phyloP scores from a whole-genome alignment of 2,888 invertebrate genomes.

The Dexiosoma caninum region DNA sequence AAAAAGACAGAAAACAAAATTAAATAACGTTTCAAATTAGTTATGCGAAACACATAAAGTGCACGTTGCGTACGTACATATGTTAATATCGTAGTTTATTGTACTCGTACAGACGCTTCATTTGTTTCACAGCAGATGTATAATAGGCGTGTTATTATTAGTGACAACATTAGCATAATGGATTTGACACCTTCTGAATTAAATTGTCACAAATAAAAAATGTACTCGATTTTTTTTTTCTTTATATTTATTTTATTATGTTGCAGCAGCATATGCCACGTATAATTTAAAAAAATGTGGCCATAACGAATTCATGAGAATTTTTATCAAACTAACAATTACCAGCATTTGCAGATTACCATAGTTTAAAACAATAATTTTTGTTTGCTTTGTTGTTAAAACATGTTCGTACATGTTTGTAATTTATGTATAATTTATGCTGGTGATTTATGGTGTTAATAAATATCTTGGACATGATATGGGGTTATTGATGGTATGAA shows the following conservation, averaged over 20 bases:
- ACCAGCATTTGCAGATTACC: constrained; percentile 56
- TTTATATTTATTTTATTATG: constrained; percentile 24
- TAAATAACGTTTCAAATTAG: constrained; percentile 27
- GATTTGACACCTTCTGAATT: constrained; percentile 63
- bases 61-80: constrained; percentile 40
- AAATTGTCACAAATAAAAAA: constrained; percentile 50
- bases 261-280: background rate
- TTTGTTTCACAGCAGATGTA: constrained; percentile 6
- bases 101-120: background rate
- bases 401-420: constrained; percentile 29
- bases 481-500: too few species aligned
- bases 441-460: constrained; percentile 59
- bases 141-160: constrained; percentile 61
- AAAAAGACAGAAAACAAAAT: background rate
- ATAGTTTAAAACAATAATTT: constrained; percentile 69
- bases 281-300: constrained; percentile 45
- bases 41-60: constrained; percentile 60
- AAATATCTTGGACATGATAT: constrained; percentile 45
- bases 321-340: constrained; percentile 28
- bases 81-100: background rate
- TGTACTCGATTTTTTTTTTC: constrained; percentile 22
- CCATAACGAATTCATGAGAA: constrained; percentile 27
- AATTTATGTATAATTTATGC: constrained; percentile 53
- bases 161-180: constrained; percentile 64
- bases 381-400: constrained; percentile 65